Evolutionary conservation across 2,888 invertebrate genomes (phyloP).

Genomic region (Synanthedon formicaeformis): DNA sequence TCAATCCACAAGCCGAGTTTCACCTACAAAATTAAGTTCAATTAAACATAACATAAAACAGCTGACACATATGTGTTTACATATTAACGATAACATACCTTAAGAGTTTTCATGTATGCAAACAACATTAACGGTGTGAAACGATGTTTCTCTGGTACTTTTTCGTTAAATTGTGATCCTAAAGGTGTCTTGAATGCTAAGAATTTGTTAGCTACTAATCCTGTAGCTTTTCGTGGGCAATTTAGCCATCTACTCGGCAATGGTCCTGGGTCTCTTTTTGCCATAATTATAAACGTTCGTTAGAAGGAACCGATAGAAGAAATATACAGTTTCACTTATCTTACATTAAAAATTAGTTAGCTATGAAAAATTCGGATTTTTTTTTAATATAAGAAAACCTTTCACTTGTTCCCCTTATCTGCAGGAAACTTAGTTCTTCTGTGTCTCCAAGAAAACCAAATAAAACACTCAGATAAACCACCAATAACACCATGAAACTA

Average conservation of each 20-base stretch:
- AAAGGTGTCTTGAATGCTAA: slow-evolving; percentile 96
- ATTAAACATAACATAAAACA: slow-evolving; percentile 6
- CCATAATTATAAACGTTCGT: slow-evolving; percentile 22
- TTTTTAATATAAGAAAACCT: background rate
- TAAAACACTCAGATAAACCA: too few relatives aligned
- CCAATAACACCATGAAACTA: too few relatives aligned
- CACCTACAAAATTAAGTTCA: slow-evolving; percentile 59
- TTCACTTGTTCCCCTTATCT: slow-evolving; percentile 8
- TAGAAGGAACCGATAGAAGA: background rate
- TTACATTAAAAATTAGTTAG: background rate
- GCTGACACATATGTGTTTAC: slow-evolving; percentile 4
- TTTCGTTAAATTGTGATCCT: slow-evolving; percentile 81
- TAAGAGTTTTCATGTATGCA: slow-evolving; percentile 79
- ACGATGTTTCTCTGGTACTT: slow-evolving; percentile 84
- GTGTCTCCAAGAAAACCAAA: too few relatives aligned
- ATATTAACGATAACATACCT: slow-evolving; percentile 62
- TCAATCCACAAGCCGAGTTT: slow-evolving; percentile 97
- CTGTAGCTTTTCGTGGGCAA: slow-evolving; percentile 85
- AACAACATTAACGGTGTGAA: slow-evolving; percentile 93
- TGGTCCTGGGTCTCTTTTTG: slow-evolving; percentile 66
- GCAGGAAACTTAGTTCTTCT: too few relatives aligned
- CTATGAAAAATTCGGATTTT: background rate
- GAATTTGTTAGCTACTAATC: slow-evolving; percentile 84
- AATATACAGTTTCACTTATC: background rate
- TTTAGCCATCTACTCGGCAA: slow-evolving; percentile 88